phyloP scores from a whole-genome alignment of 2,113 vertebrate genomes.

The Leptodactylus fuscus region DNA sequence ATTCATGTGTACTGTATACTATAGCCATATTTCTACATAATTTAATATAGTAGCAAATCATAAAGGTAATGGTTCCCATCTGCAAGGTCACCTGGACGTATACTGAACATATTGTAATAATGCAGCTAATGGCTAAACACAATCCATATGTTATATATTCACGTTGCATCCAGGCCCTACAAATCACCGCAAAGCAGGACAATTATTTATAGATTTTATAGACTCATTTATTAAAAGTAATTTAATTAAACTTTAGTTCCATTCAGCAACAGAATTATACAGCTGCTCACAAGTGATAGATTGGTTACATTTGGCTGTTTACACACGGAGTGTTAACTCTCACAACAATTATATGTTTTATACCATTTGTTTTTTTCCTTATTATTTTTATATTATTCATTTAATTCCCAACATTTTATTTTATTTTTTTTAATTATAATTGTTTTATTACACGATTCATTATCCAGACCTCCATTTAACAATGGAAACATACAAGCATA shows the following conservation, averaged over 20 bases:
- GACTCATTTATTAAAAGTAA: slow-evolving; percentile 33
- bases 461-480: no score
- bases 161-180: neutral
- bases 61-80: neutral
- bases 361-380: neutral
- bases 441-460: no score
- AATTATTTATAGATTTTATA: slow-evolving; percentile 39
- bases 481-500: no score
- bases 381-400: neutral
- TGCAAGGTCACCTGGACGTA: slow-evolving; percentile 16
- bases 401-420: no score
- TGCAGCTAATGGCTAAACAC: slow-evolving; percentile 14
- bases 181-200: neutral
- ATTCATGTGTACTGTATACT: no score
- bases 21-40: neutral
- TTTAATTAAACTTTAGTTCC: slow-evolving; percentile 41
- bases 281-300: neutral
- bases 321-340: neutral
- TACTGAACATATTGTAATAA: neutral
- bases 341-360: slow-evolving; percentile 4
- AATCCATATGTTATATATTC: slow-evolving; percentile 32
- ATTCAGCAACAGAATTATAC: neutral
- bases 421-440: neutral
- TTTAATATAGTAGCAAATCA: neutral
- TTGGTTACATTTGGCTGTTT: neutral